Evolutionary conservation across 2,888 invertebrate species (phyloP).

Genomic region (Amphiduros pacificus): DNA sequence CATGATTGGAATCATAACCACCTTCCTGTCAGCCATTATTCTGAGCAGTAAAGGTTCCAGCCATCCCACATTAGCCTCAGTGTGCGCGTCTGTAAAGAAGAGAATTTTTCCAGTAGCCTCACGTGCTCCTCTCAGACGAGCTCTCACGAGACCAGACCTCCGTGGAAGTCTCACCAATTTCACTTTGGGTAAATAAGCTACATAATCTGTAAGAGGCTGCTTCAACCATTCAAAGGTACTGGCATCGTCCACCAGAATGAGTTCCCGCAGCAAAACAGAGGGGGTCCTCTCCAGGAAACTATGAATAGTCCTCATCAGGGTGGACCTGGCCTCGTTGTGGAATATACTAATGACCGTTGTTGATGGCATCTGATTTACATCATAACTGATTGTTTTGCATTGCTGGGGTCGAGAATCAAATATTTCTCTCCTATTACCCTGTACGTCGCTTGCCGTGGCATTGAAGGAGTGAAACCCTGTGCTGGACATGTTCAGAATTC

Average conservation of each 20-base stretch:
- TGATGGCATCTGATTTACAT: conserved; percentile 25
- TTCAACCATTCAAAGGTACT: conserved; percentile 8
- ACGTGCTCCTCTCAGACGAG: conserved; percentile 7
- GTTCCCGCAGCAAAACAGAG: conserved; percentile 4
- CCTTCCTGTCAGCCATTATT: neutral
- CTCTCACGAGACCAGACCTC: conserved; percentile 8
- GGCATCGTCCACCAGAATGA: conserved; percentile 16
- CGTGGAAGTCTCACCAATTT: neutral
- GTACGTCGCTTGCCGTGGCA: conserved; percentile 32
- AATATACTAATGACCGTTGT: conserved; percentile 24
- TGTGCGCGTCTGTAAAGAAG: conserved; percentile 14
- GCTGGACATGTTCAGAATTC: too few species aligned
- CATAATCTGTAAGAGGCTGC: neutral
- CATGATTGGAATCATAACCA: conserved; percentile 4
- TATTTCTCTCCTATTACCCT: conserved; percentile 28
- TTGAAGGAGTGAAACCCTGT: too few species aligned
- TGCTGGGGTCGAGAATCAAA: conserved; percentile 26
- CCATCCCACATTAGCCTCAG: neutral
- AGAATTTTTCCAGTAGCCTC: conserved; percentile 9
- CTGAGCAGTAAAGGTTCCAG: conserved; percentile 9
- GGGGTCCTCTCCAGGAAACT: conserved; percentile 3
- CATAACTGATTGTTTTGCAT: conserved; percentile 22
- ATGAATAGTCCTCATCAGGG: conserved; percentile 2
- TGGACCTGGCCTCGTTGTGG: conserved; percentile 15
- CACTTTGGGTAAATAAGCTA: neutral